These are phyloP conservation scores for Betta splendens DNA, from an alignment of 2,797 vertebrate genomes.

Conservation along the genomic window DNA sequence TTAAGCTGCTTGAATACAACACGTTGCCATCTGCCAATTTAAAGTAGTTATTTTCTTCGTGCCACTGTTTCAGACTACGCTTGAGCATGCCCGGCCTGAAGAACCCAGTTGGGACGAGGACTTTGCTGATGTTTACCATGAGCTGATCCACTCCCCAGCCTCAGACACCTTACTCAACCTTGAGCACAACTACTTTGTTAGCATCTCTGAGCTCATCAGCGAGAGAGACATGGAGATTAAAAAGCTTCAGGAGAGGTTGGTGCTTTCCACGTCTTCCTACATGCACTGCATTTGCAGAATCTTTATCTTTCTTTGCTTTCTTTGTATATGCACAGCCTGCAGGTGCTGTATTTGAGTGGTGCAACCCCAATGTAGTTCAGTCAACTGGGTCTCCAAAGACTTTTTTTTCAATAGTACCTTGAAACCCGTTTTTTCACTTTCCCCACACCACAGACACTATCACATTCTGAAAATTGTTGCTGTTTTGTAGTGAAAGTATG, in stretches of 20 bases:
- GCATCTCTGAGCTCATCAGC: conserved; percentile 95
- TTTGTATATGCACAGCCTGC: background rate
- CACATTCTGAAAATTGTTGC: background rate
- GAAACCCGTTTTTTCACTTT: background rate
- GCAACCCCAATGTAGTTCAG: background rate
- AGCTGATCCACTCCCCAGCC: conserved; percentile 96
- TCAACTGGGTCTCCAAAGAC: too few species aligned
- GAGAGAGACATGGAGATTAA: conserved; percentile 95
- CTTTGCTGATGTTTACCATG: conserved; percentile 96
- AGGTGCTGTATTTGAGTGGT: background rate
- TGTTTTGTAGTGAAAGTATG: background rate
- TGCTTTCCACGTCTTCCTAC: conserved; percentile 16
- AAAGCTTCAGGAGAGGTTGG: conserved; percentile 93
- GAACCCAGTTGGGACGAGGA: conserved; percentile 97
- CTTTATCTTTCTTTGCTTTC: background rate
- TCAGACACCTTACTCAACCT: conserved; percentile 96
- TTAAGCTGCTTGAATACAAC: too few species aligned
- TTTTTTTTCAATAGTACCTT: background rate
- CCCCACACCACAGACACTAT: background rate
- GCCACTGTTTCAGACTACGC: conserved; percentile 80
- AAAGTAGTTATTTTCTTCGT: background rate
- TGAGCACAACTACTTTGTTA: conserved; percentile 98
- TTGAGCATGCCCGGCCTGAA: conserved; percentile 92
- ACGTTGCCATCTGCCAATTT: background rate
- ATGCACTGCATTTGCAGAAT: background rate